Evolutionary conservation across 1,140 invertebrate genomes (phyloP), one percentile per base, ranked within the genome.

Genomic region (Solen grandis): DNA sequence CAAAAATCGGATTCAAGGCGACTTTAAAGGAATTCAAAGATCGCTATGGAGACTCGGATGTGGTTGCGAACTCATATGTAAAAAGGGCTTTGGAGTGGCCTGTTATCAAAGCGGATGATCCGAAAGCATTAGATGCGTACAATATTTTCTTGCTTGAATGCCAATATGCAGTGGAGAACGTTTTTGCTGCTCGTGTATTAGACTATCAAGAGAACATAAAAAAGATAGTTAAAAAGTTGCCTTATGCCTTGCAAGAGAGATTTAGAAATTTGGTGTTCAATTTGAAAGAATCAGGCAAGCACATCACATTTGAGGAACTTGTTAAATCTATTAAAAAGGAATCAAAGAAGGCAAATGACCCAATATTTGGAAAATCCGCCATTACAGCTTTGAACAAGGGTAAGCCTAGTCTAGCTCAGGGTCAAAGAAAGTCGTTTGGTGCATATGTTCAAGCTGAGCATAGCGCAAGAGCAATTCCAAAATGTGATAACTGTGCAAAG

Each of bases 71-170:
- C 52, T 33, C 70, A 16, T 81, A 81, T 31, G 63, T 83, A 19
- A 80, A 80, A 75, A 72, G 55, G 36, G 76, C 77, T 10, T 63
- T 81, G 27, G 59, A 76, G 27, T 84, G 77, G 82, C 65, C 82
- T 41, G 1, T 41, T 10, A 63, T 84, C 5, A 84, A 84, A 25
- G 19, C 50, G n/a, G 62, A 65, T 25, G 62, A 65, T 65, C 62
- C 62, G 2, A 65, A 65, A 36, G 62, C 62, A 36, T 25, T 65
- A 25, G 62, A 65, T 38, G 41, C 33, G 62, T 65, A 38, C 10
- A 35, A n/a, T n/a, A n/a, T 79, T 16, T 55, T 68, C 31, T 38
- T 68, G 2, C 33, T 25, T 19, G 60, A 77, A 38, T 65, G 60
- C 55, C 1, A 10, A 14, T 13, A n/a, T n/a, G n/a, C n/a, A n/a